Percentiles rank a stretch among this genome's conserved stretches.
Conservation (phyloP, 2,113 vertebrate genomes). For the Geococcyx californianus region DNA sequence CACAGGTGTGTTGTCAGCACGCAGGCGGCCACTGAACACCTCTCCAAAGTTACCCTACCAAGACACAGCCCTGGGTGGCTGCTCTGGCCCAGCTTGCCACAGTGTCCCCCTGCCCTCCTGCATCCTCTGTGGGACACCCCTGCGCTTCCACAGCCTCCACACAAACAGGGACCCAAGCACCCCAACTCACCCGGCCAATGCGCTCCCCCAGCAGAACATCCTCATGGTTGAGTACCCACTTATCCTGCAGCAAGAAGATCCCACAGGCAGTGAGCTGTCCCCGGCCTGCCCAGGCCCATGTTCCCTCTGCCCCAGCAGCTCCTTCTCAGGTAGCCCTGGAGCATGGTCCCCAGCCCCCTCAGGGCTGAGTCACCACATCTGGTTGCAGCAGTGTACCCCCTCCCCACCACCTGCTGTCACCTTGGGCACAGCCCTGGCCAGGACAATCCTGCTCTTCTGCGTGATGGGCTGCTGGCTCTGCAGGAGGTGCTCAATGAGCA, state of each 20-base stretch:
- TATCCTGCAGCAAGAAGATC: conserved; percentile 80
- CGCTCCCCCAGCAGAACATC: conserved; percentile 89
- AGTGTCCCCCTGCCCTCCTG: rapidly evolving
- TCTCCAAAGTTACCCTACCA: conserved; percentile 95
- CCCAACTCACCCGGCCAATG: conserved; percentile 87
- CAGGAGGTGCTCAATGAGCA: conserved; percentile 85
- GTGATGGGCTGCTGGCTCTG: conserved; percentile 84
- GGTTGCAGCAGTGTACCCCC: not conserved
- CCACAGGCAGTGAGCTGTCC: not conserved
- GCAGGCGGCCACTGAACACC: conserved; percentile 89
- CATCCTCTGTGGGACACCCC: not conserved
- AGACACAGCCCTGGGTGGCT: not conserved
- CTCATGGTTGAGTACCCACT: conserved; percentile 94
- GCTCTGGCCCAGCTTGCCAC: rapidly evolving
- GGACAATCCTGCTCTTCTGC: conserved; percentile 80
- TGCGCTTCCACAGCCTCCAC: not conserved
- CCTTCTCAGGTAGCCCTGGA: rapidly evolving
- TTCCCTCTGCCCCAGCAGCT: not conserved
- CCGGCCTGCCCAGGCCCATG: not conserved
- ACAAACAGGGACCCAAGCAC: not conserved
- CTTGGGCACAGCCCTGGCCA: conserved; percentile 85
- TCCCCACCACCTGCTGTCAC: conserved; percentile 37
- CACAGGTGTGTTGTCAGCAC: conserved; percentile 84
- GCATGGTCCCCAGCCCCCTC: not conserved
- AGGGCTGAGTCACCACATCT: not conserved